A percentile compares a stretch with the other conserved stretches of the same genome.
These are phyloP conservation scores for Stenchaetothrips biformis DNA, from an alignment of 2,888 invertebrate species.

Conservation along the genomic window DNA sequence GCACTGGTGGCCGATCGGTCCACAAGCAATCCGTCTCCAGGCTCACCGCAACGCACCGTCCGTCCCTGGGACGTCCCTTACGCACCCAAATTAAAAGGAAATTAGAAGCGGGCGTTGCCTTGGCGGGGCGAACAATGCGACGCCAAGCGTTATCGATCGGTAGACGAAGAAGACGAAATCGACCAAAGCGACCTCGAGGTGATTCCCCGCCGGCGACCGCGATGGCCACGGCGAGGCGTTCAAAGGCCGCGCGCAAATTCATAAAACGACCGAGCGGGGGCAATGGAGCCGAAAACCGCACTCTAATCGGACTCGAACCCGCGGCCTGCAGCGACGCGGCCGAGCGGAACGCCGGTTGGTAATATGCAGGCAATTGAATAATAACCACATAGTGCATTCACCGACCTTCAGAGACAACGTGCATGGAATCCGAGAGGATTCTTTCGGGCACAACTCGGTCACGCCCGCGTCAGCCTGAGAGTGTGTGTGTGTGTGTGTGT, in stretches of 20 bases:
- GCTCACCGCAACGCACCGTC: background rate
- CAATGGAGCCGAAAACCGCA: conserved; percentile 24
- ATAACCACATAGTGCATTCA: background rate
- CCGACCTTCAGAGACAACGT: background rate
- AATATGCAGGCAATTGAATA: background rate
- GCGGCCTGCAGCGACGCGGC: background rate
- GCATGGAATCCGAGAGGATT: background rate
- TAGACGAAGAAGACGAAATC: background rate
- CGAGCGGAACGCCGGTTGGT: background rate
- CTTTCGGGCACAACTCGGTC: background rate
- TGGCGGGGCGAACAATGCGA: background rate
- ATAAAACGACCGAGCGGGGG: background rate
- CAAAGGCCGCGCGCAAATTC: background rate
- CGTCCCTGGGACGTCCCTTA: background rate
- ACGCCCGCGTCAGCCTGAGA: too few relatives aligned
- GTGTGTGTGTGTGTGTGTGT: background rate
- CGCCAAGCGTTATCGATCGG: background rate
- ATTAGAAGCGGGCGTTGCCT: background rate
- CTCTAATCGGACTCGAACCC: background rate
- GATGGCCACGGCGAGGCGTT: too few relatives aligned
- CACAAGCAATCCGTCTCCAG: background rate
- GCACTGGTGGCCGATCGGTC: too few relatives aligned
- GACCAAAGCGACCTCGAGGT: too few relatives aligned
- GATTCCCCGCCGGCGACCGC: too few relatives aligned
- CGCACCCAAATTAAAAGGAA: background rate